Percentiles rank a stretch among this genome's conserved stretches.
Evolutionary conservation across 2,888 invertebrate species (phyloP).

Genomic region (Apeira syringaria): DNA sequence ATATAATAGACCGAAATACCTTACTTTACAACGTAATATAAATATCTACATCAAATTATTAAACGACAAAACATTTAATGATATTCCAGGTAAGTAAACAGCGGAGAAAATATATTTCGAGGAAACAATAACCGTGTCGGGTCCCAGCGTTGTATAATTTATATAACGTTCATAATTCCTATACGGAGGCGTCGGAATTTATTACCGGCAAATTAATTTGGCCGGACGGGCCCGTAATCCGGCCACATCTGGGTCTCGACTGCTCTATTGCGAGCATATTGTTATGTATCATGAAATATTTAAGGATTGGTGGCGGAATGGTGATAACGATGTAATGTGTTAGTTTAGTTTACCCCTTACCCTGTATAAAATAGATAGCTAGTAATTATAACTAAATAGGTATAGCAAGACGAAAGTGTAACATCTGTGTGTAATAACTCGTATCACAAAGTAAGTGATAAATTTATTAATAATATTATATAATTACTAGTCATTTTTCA

Average conservation of each 20-base stretch:
- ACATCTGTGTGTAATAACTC: too few species aligned
- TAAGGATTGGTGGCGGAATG: neutral
- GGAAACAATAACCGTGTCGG: conserved; percentile 42
- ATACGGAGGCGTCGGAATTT: conserved; percentile 41
- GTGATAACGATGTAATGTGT: neutral
- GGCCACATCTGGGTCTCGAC: conserved; percentile 43
- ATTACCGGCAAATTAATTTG: conserved; percentile 59
- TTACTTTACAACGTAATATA: neutral
- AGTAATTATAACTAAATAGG: too few species aligned
- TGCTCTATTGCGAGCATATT: neutral
- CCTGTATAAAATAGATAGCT: too few species aligned
- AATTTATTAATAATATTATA: too few species aligned
- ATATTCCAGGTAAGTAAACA: conserved; percentile 10
- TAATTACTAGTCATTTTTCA: too few species aligned
- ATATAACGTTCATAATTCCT: conserved; percentile 39
- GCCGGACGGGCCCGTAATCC: conserved; percentile 41
- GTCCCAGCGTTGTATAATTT: conserved; percentile 48
- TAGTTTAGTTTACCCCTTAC: too few species aligned
- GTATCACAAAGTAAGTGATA: too few species aligned
- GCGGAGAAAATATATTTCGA: conserved; percentile 23
- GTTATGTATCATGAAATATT: neutral
- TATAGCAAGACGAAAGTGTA: too few species aligned
- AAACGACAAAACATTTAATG: conserved; percentile 7
- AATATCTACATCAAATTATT: conserved; percentile 3
- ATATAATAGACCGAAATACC: neutral